A percentile compares a stretch with the other conserved stretches of the same genome.
These are phyloP conservation scores for Hemitrygon akajei DNA, from an alignment of 2,797 vertebrate genomes.

Conservation along the genomic window DNA sequence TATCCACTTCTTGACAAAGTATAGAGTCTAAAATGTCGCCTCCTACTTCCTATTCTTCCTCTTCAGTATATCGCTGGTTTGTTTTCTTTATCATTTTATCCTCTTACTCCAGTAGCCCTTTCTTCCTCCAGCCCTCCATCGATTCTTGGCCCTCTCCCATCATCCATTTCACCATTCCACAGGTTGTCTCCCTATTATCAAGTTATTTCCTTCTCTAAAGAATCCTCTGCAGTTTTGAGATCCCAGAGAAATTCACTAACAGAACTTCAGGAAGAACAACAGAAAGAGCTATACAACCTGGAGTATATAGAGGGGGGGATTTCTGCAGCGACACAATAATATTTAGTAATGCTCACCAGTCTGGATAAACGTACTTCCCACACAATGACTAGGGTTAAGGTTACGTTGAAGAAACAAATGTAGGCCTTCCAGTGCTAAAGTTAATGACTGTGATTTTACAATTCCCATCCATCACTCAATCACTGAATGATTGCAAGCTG, in stretches of 20 bases:
- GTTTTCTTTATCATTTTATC: neutral
- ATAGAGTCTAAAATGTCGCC: neutral
- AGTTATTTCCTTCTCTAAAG: neutral
- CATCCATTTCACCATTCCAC: neutral
- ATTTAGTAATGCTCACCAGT: neutral
- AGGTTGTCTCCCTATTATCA: neutral
- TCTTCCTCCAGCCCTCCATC: neutral
- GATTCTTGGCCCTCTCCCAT: too few relatives aligned
- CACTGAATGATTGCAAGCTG: neutral
- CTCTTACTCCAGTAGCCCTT: neutral
- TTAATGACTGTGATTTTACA: conserved; percentile 4
- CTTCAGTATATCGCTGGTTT: neutral
- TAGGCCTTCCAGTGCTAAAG: neutral
- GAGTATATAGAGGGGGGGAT: neutral
- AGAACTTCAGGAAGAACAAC: neutral
- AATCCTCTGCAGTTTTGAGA: neutral
- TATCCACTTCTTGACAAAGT: neutral
- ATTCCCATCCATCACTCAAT: neutral
- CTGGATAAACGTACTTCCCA: neutral
- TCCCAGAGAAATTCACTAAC: neutral
- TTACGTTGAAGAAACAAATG: neutral
- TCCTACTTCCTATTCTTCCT: neutral
- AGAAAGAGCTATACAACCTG: neutral
- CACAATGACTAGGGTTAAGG: conserved; percentile 8
- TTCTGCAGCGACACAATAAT: neutral